Evolutionary conservation across 1,140 invertebrate genomes (phyloP), one percentile per base, ranked within the genome.

Genomic region (Cephus cinctus): DNA sequence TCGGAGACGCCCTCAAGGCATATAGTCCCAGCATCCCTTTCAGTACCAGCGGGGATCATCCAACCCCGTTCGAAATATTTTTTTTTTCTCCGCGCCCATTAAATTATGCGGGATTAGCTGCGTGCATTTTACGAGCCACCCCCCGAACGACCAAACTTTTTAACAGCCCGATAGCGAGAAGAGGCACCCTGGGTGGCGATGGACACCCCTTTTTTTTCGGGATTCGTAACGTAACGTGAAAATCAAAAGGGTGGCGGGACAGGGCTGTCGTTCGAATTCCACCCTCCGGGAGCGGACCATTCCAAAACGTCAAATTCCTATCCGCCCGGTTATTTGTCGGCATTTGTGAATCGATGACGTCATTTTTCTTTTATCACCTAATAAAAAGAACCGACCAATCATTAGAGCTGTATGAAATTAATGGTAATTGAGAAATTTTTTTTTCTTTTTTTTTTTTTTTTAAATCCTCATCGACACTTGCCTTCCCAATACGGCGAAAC

Each of bases 91-190:
- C 52, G 25, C 43, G 35, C 61, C 52, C 52, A 61, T 61, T 60
- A 63, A 67, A 67, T 67, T 67, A 61, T 53, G 54, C 43, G 19
- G 64, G 62, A 62, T 65, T 67, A 58, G 54, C 58, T 61, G 59
- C 52, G 47, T 61, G 62, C 56, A 54, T 59, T 67, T 67, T 67
- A 67, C 55, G 64, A 66, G 57, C 44, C 52, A 30, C n/a, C n/a
- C n/a, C n/a, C 25, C 48, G 50, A 65, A 60, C 52, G 60, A 51
- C 58, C 42, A 39, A 63, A 63, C 61, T 66, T 66, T 66, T 63
- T 64, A 66, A 66, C 64, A 64, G 54, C 50, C 40, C 56, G 47
- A 59, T 58, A 55, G 36, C 48, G 41, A 50, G 31, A 11, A 31
- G 36, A 14, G 34, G 19, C 25, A 27, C 39, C n/a, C 15, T 34